Evolutionary conservation across 2,113 vertebrate species (phyloP).

Genomic region (Erythrolamprus reginae): DNA sequence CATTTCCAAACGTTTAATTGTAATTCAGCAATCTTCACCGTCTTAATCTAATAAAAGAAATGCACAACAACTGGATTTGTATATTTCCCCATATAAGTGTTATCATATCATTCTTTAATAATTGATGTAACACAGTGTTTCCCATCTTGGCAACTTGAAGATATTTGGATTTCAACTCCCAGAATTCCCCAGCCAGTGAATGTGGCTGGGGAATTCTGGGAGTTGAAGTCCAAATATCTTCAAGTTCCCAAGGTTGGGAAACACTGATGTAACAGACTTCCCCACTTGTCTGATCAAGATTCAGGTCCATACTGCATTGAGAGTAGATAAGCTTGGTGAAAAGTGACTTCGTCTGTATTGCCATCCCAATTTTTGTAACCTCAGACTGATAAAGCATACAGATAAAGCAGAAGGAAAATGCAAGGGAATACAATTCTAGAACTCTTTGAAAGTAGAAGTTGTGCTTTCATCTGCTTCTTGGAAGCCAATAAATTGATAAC

Average conservation of each 20-base stretch:
- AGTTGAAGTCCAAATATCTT: no score
- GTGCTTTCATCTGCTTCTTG: background rate
- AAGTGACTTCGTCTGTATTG: background rate
- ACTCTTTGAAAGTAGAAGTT: background rate
- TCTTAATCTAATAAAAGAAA: background rate
- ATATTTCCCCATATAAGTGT: background rate
- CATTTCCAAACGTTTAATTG: background rate
- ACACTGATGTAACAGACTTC: no score
- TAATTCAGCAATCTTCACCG: background rate
- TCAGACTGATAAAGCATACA: background rate
- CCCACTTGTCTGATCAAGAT: background rate
- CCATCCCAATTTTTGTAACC: background rate
- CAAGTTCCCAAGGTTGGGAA: no score
- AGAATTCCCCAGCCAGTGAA: no score
- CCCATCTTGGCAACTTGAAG: no score
- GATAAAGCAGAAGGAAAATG: background rate
- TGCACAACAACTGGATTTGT: background rate
- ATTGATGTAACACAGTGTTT: background rate
- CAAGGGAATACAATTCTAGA: background rate
- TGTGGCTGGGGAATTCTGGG: no score
- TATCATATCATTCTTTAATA: background rate
- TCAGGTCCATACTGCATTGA: background rate
- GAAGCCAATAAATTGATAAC: background rate
- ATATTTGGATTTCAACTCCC: no score
- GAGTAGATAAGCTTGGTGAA: background rate